Evolutionary conservation across 1,140 invertebrate species (phyloP), one percentile per base, ranked within the genome.

Genomic region (Drosophila arizonae): DNA sequence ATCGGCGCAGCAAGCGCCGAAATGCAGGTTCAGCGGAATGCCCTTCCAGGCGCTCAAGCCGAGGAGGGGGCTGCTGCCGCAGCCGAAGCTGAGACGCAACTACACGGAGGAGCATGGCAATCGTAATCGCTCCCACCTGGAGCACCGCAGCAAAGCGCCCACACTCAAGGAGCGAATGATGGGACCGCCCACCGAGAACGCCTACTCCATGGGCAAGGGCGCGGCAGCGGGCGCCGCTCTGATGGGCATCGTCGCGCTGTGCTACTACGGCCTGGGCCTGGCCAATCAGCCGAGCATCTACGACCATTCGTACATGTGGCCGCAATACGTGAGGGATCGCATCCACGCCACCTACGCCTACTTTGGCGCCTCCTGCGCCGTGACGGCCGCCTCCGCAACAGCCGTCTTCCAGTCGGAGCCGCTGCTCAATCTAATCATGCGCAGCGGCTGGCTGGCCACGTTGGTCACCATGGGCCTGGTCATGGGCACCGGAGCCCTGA

Each of bases 281-380:
- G 95, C 96, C 6, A 95, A 95, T 56, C 93, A 95, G 90, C 92
- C 94, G 62, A 97, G 97, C 65, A 95, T 96, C 77, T 92, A 98
- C 63, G 97, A 99, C 91, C 94, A 96, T 82, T 94, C 96, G 63
- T 93, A 95, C 96, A 88, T 98, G 57, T 99, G 99, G 99, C 97
- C 98, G 6, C 92, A 98, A 79, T 97, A 97, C 93, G 98, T 99
- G 0, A 95, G 95, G 87, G 95, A 98, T 45, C 94, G 99, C 71
- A 96, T 99, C 62, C 95, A 95, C 67, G 91, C 94, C n/a, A 99
- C 98, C 0, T 99, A 99, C 92, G 92, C 95, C 70, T 99, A 99
- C 92, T 98, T 99, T 92, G 98, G 97, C 71, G 96, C 95, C 5
- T 97, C 97, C 50, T 92, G 99, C 30, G 93, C 93, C 1, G 66